A percentile compares a stretch with the other conserved stretches of the same genome.
phyloP scores from a whole-genome alignment of 2,113 vertebrate species.

The Hippotragus niger region DNA sequence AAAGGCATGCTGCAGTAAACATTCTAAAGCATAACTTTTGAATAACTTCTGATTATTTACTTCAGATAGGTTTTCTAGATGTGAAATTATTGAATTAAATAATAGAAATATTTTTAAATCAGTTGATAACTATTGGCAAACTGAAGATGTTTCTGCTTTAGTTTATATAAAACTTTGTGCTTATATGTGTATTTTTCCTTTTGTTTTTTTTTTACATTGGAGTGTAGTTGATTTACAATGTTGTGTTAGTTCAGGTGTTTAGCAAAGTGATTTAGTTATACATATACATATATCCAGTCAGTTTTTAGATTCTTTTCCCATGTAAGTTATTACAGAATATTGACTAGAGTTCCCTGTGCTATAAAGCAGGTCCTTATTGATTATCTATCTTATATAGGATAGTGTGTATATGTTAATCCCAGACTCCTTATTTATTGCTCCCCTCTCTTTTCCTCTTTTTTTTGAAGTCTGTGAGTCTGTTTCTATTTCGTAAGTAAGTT shows the following conservation, averaged over 20 bases:
- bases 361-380: neutral
- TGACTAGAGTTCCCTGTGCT: neutral
- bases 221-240: neutral
- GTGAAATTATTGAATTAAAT: neutral
- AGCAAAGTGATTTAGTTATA: neutral
- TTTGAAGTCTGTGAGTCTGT: neutral
- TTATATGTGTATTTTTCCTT: neutral
- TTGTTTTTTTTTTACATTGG: neutral
- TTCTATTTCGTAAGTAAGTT: neutral
- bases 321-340: neutral
- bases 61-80: neutral
- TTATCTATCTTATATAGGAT: neutral
- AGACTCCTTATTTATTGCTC: neutral
- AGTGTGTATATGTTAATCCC: neutral
- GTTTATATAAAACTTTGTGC: neutral
- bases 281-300: neutral
- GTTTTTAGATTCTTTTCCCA: neutral
- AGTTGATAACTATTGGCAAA: neutral
- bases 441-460: neutral
- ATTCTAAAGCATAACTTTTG: neutral
- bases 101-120: neutral
- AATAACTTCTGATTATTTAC: neutral
- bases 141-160: neutral
- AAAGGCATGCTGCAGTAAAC: neutral
- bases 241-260: neutral